Evolutionary conservation across 1,140 invertebrate species (phyloP).

Genomic region (Anadara kagoshimensis): DNA sequence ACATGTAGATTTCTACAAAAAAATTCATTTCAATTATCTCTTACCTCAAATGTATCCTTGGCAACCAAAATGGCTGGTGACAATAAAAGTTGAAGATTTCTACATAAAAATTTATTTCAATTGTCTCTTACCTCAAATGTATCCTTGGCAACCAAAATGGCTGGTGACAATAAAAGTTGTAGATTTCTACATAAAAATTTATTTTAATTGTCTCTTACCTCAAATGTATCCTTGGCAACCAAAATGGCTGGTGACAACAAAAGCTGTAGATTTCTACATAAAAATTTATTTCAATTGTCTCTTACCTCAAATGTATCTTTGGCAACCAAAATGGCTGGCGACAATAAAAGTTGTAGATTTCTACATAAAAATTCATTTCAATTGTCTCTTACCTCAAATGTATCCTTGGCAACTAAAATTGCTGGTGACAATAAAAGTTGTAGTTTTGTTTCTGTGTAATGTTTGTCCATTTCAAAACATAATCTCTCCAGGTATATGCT

Average conservation of each 20-base stretch:
- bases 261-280: constrained; percentile 90
- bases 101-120: not conserved
- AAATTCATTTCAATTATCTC: too few species aligned
- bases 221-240: constrained; percentile 65
- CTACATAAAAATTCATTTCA: not conserved
- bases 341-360: too few species aligned
- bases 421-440: constrained; percentile 93
- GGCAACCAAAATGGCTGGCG: too few species aligned
- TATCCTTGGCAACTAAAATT: constrained; percentile 70
- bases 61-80: too few species aligned
- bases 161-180: constrained; percentile 92
- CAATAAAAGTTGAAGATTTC: too few species aligned
- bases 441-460: constrained; percentile 91
- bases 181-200: constrained; percentile 76
- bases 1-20: too few species aligned
- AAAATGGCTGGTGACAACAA: constrained; percentile 88
- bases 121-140: constrained; percentile 47
- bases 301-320: too few species aligned
- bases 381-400: constrained; percentile 44
- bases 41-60: too few species aligned
- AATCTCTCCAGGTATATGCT: constrained; percentile 92
- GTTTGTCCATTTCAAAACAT: constrained; percentile 97
- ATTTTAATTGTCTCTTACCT: constrained; percentile 37
- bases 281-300: too few species aligned
- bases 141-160: constrained; percentile 74